Conservation (phyloP, 2,797 vertebrate species). For the Melanotaenia boesemani region DNA sequence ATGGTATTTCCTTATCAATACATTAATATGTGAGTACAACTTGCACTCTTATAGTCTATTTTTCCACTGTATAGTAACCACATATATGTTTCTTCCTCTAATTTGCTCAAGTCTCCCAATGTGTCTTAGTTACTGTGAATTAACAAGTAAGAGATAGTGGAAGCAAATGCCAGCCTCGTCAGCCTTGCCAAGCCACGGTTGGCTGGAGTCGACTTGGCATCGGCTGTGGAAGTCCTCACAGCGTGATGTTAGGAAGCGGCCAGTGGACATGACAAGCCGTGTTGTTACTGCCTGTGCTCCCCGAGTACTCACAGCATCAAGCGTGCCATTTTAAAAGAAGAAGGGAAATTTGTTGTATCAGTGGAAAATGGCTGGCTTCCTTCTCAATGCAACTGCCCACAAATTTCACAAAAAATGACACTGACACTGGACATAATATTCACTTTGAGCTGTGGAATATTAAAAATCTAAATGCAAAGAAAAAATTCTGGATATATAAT, state of each 20-base stretch:
- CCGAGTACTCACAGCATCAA: slow-evolving; percentile 78
- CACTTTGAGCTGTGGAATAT: slow-evolving; percentile 1
- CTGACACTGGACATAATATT: not conserved
- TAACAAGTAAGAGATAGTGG: slow-evolving; percentile 78
- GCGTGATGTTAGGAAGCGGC: slow-evolving; percentile 83
- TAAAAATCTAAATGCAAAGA: not conserved
- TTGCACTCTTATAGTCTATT: slow-evolving; percentile 27
- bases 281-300: slow-evolving; percentile 84
- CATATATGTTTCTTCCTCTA: slow-evolving; percentile 39
- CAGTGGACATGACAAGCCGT: slow-evolving; percentile 86
- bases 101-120: slow-evolving; percentile 48
- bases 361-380: slow-evolving; percentile 57
- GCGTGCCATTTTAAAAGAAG: slow-evolving; percentile 75
- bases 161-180: slow-evolving; percentile 81
- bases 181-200: slow-evolving; percentile 79
- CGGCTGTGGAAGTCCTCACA: slow-evolving; percentile 85
- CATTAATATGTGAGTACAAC: slow-evolving; percentile 34
- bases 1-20: slow-evolving; percentile 21
- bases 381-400: slow-evolving; percentile 13
- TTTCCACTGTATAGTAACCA: slow-evolving; percentile 22
- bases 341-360: slow-evolving; percentile 50
- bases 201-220: slow-evolving; percentile 83
- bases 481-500: slow-evolving; percentile 24
- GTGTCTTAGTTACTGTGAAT: slow-evolving; percentile 67
- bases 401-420: slow-evolving; percentile 13